Evolutionary conservation across 2,888 invertebrate genomes (phyloP), one percentile per base, ranked within the genome.

Genomic region (Brachypalpus laphriformis): DNA sequence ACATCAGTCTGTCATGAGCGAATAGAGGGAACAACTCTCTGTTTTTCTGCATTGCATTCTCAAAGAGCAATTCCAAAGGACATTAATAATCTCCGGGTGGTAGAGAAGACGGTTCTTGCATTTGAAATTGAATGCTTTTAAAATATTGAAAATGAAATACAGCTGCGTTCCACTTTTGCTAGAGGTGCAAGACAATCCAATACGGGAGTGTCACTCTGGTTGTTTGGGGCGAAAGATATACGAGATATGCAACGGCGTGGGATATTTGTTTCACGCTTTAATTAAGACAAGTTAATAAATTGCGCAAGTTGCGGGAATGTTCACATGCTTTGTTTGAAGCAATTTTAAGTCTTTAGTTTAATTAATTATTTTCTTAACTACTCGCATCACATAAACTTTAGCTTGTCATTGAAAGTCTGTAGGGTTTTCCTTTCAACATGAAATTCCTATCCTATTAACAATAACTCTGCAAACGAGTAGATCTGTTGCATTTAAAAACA

Each of bases 121-220:
- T 83, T 74, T 63, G 57, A 78, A 83, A 83, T 83, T 83, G 70
- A 78, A 75, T 74, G 74, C 74, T 78, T 70, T 78, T 78, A 74
- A 78, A 83, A 68, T 83, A 78, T 83, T 78, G 78, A 78, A 83
- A 77, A 66, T 57, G 72, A 74, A 59, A 40, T 70, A 65, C 70
- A 83, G 61, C 78, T 83, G 77, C 28, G 66, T 66, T 66, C 31
- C 28, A 49, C 6, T 40, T 20, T 16, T 51, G 25, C 22, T 42
- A 9, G n/a, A 40, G 22, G 28, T 40, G 37, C 31, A 16, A 28
- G 25, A 40, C 37, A 59, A 31, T 7, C 8, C 34, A 16, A n/a
- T 5, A 14, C 11, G 22, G 37, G 22, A 5, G 45, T 28, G 22
- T 65, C 31, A 22, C 34, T 9, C 16, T 6, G 14, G 20, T 42